Conservation (phyloP, 2,888 invertebrate species). For the Orchesellides sinensis region DNA sequence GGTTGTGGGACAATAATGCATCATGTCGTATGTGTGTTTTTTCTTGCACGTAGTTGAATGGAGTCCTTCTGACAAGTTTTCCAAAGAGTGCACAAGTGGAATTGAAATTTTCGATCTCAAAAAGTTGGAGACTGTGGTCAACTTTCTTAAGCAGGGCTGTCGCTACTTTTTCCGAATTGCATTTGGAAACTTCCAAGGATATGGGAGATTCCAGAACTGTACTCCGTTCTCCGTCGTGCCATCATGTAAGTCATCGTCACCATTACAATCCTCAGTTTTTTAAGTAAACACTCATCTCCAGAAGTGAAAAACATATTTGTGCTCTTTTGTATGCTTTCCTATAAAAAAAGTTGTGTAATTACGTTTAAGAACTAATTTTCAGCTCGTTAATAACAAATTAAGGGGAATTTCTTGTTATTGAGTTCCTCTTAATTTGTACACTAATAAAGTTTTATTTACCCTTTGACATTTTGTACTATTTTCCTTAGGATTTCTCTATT, state of each 20-base stretch:
- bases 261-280: slow-evolving; percentile 72
- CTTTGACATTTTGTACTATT: too few species aligned
- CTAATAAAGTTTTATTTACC: too few species aligned
- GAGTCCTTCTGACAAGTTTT: slow-evolving; percentile 92
- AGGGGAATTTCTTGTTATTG: too few species aligned
- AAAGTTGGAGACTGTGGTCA: slow-evolving; percentile 80
- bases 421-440: too few species aligned
- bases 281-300: neutral
- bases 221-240: slow-evolving; percentile 92
- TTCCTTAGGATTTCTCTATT: too few species aligned
- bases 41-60: slow-evolving; percentile 86
- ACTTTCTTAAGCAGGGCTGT: slow-evolving; percentile 89
- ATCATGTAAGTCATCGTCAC: slow-evolving; percentile 84
- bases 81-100: slow-evolving; percentile 81
- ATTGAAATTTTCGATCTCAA: slow-evolving; percentile 86
- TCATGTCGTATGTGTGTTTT: neutral
- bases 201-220: slow-evolving; percentile 86
- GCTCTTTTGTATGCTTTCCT: neutral
- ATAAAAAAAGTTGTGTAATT: neutral
- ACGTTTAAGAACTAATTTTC: slow-evolving; percentile 3
- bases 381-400: neutral
- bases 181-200: slow-evolving; percentile 96
- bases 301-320: neutral
- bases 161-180: slow-evolving; percentile 93
- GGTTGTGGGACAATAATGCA: slow-evolving; percentile 27